Evolutionary conservation across 30 jellyfish, hydroid and myxozoan species (phyloP).

Genomic region (Phacellophora camtschatica): DNA sequence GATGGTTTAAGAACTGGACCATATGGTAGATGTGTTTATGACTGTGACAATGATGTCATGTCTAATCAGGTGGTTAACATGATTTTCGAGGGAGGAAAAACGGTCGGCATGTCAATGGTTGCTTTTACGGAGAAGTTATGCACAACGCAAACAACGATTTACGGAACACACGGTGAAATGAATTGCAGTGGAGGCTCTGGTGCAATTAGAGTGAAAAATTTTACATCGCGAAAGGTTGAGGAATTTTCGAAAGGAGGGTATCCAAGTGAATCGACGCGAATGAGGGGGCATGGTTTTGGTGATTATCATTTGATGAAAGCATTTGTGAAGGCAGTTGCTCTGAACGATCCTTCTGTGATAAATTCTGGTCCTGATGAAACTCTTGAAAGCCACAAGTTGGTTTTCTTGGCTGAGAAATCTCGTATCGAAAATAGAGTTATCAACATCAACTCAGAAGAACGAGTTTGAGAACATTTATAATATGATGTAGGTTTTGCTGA

Average conservation of each 20-base stretch:
- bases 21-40: constrained; percentile 90
- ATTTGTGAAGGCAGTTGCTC: constrained; percentile 84
- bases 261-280: constrained; percentile 65
- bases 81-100: constrained; percentile 81
- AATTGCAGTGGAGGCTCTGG: constrained; percentile 56
- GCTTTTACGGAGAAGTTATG: constrained; percentile 89
- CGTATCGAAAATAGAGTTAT: constrained; percentile 69
- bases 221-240: constrained; percentile 24
- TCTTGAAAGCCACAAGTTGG: constrained; percentile 75
- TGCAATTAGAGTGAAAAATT: constrained; percentile 53
- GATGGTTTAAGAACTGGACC: constrained; percentile 74
- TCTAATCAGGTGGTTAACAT: constrained; percentile 84
- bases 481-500: no score
- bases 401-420: constrained; percentile 73
- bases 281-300: constrained; percentile 89
- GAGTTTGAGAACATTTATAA: no score
- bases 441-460: not conserved
- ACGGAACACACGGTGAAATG: constrained; percentile 85
- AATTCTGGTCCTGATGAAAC: constrained; percentile 80
- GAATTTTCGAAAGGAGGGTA: not conserved
- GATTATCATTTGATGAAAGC: constrained; percentile 87
- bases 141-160: constrained; percentile 57
- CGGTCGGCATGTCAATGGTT: constrained; percentile 73
- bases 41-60: constrained; percentile 91
- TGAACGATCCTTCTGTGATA: constrained; percentile 46